Evolutionary conservation across 2,888 invertebrate species (phyloP), one percentile per base, ranked within the genome.

Genomic region (Eupithecia exiguata): DNA sequence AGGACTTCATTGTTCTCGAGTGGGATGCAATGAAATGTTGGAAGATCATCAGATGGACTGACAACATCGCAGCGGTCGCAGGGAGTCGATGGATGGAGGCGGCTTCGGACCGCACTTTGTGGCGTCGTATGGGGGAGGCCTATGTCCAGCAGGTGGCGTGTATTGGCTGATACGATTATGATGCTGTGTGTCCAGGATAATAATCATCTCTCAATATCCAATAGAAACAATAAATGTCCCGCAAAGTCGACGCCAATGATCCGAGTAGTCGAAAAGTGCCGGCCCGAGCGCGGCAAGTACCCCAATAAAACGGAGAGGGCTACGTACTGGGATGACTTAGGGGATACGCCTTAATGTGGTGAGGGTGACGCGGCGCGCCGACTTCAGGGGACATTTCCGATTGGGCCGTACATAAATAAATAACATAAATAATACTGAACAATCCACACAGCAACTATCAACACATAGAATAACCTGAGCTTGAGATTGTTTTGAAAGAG

Each of bases 321-420:
- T 80, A 78, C 77, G 74, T 77, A 76, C 81, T 53, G n/a, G 35
- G 85, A 86, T 87, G 85, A 88, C 85, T 87, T 86, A 83, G 83
- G 81, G 83, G 79, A 81, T 82, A 70, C 80, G 78, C 77, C 74
- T 79, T 79, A 78, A 78, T 78, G 74, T 72, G 67, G 30, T 63
- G 80, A 76, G 81, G 84, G 86, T 85, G 82, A 73, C 84, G 12
- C 0, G 5, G 36, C 38, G 65, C 1, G 1, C 62, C 18, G 30
- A 62, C 3, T 18, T 62, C 1, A 35, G 0, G 35, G 9, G 35
- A 62, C 35, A 62, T 62, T 35, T 18, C 10, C 10, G 58, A 21
- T 53, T n/a, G n/a, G n/a, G n/a, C 9, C n/a, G 18, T 46, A 46
- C 1, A 49, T n/a, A 49, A n/a, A 49, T n/a, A n/a, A 49, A 49